Conservation (phyloP, 2,888 invertebrate genomes). For the Leucophora obtusa region DNA sequence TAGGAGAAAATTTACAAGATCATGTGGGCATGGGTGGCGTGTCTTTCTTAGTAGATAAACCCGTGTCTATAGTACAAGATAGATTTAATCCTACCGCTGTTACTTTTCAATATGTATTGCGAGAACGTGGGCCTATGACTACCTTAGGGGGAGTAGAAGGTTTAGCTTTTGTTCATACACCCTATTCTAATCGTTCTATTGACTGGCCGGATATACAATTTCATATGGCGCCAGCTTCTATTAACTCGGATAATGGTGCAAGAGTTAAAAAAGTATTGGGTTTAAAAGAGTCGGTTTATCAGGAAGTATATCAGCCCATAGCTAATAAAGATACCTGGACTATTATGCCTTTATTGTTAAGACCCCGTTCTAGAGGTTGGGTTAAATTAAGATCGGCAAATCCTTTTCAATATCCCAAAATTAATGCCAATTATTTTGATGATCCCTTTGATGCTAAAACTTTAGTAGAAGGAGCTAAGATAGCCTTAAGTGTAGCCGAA, state of each 20-base stretch:
- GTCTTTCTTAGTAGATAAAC: constrained; percentile 85
- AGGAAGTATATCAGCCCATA: constrained; percentile 89
- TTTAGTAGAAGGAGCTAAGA: constrained; percentile 90
- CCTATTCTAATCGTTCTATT: constrained; percentile 87
- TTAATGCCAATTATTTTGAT: constrained; percentile 95
- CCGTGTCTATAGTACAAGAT: constrained; percentile 89
- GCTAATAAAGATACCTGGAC: constrained; percentile 87
- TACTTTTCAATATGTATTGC: constrained; percentile 88
- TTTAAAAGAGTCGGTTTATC: constrained; percentile 88
- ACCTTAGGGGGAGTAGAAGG: constrained; percentile 93
- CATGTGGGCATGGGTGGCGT: constrained; percentile 91
- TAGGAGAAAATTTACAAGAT: constrained; percentile 91
- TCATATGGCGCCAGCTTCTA: constrained; percentile 94
- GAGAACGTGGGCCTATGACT: constrained; percentile 91
- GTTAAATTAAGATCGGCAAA: constrained; percentile 87
- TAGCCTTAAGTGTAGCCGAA: constrained; percentile 85
- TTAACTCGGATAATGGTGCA: constrained; percentile 88
- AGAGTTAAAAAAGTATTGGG: constrained; percentile 88
- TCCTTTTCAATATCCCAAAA: constrained; percentile 91
- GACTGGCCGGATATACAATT: constrained; percentile 94
- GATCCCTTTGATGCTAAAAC: constrained; percentile 88
- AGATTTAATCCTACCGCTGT: constrained; percentile 87
- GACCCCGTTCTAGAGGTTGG: constrained; percentile 89
- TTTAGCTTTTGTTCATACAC: constrained; percentile 91
- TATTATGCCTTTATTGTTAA: constrained; percentile 89